Percentiles rank a stretch among this genome's conserved stretches.
Conservation (phyloP, 2,888 invertebrate genomes). For the Tortrix viridana region DNA sequence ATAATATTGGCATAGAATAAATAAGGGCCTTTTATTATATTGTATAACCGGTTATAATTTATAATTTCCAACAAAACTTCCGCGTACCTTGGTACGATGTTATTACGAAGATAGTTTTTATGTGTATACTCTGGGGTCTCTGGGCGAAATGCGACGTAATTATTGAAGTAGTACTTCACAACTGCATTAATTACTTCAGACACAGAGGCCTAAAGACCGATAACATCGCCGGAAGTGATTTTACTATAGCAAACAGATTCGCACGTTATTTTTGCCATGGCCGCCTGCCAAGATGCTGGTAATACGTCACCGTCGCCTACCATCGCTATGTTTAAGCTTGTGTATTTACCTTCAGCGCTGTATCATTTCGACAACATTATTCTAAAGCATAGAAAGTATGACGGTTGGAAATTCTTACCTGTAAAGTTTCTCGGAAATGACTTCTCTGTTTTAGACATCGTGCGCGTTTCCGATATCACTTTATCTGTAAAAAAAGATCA, state of each 20-base stretch:
- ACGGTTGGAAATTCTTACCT: constrained; percentile 57
- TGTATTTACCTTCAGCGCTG: background rate
- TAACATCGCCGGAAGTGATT: constrained; percentile 57
- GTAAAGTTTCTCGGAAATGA: constrained; percentile 80
- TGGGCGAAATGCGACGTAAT: too few relatives aligned
- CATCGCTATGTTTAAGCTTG: constrained; percentile 11
- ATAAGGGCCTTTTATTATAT: background rate
- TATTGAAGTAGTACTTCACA: background rate
- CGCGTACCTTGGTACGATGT: too few relatives aligned
- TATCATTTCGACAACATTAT: background rate
- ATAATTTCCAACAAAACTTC: too few relatives aligned
- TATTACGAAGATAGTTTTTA: too few relatives aligned
- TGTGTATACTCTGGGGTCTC: too few relatives aligned
- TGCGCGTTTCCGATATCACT: constrained; percentile 64
- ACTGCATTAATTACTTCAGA: background rate
- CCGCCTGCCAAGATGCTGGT: constrained; percentile 57
- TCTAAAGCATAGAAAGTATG: background rate
- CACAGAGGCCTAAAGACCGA: constrained; percentile 25
- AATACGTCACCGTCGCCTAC: constrained; percentile 42
- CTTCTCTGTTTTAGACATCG: constrained; percentile 80
- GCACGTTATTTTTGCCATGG: constrained; percentile 71
- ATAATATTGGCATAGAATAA: background rate
- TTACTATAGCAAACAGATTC: constrained; percentile 49
- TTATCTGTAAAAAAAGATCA: constrained; percentile 61
- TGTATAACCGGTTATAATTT: too few relatives aligned